Evolutionary conservation across 2,888 invertebrate species (phyloP).

Genomic region (Scaptomyza polygonia): DNA sequence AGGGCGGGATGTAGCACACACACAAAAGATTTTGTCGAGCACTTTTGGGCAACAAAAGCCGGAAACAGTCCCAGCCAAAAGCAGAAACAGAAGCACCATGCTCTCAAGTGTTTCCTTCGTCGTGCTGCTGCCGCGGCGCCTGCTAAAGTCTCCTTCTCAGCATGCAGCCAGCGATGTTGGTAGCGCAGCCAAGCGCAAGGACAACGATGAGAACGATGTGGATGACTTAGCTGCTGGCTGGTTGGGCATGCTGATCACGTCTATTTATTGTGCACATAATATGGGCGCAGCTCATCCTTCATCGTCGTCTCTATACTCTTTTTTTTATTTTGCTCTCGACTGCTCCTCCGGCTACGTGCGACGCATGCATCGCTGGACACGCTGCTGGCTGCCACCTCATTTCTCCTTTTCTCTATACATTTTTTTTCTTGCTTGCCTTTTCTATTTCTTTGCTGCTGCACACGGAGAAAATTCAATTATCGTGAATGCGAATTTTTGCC

Average conservation of each 20-base stretch:
- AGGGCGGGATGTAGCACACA: slow-evolving; percentile 24
- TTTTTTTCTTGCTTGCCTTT: slow-evolving; percentile 31
- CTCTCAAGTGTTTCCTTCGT: slow-evolving; percentile 75
- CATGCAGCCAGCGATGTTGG: slow-evolving; percentile 68
- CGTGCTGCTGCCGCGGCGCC: slow-evolving; percentile 41
- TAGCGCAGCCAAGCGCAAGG: slow-evolving; percentile 72
- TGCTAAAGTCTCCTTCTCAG: slow-evolving; percentile 51
- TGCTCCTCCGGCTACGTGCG: slow-evolving; percentile 74
- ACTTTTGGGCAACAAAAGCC: slow-evolving; percentile 76
- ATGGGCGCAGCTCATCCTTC: slow-evolving; percentile 72
- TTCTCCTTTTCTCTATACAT: slow-evolving; percentile 12
- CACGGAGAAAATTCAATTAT: slow-evolving; percentile 75
- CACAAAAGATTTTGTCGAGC: slow-evolving; percentile 77
- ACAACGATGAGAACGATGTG: slow-evolving; percentile 26
- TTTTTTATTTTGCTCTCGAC: slow-evolving; percentile 30
- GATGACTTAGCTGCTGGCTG: slow-evolving; percentile 52
- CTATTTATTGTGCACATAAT: slow-evolving; percentile 84
- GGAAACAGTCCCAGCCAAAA: slow-evolving; percentile 66
- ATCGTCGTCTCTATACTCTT: slow-evolving; percentile 28
- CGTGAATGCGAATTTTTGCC: slow-evolving; percentile 77
- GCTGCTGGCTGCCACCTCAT: slow-evolving; percentile 45
- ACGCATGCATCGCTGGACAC: slow-evolving; percentile 80
- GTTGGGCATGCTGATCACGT: slow-evolving; percentile 83
- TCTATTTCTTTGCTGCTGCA: slow-evolving; percentile 56
- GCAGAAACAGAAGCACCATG: slow-evolving; percentile 48